These are phyloP conservation scores for Aleiodes testaceus DNA, from an alignment of 2,888 invertebrate species.

Conservation along the genomic window DNA sequence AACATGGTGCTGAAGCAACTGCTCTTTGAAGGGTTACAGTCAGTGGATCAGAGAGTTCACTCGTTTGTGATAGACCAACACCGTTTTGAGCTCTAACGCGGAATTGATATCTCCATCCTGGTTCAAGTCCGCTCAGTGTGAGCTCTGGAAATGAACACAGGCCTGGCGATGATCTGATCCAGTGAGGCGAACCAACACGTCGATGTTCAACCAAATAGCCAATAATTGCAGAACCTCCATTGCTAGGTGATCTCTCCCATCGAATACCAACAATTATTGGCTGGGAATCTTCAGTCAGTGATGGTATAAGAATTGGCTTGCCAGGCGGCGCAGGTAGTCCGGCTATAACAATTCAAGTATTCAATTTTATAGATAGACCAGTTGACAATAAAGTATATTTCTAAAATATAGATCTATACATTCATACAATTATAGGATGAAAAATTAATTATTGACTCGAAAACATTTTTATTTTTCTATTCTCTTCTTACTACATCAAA, in stretches of 20 bases:
- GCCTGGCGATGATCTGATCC: slow-evolving; percentile 86
- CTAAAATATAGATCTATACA: background rate
- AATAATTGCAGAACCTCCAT: slow-evolving; percentile 90
- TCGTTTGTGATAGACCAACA: slow-evolving; percentile 88
- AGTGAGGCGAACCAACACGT: slow-evolving; percentile 84
- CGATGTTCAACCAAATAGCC: slow-evolving; percentile 89
- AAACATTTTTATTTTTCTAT: too few relatives aligned
- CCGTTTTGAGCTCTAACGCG: slow-evolving; percentile 94
- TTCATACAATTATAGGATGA: background rate
- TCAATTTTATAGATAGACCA: background rate
- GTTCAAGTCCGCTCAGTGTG: slow-evolving; percentile 86
- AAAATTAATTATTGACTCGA: too few relatives aligned
- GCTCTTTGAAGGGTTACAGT: slow-evolving; percentile 83
- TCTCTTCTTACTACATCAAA: too few relatives aligned
- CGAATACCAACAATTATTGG: slow-evolving; percentile 88
- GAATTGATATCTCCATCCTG: slow-evolving; percentile 92
- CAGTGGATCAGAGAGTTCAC: slow-evolving; percentile 90
- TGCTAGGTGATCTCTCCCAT: slow-evolving; percentile 87
- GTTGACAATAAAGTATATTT: background rate
- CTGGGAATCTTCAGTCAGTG: slow-evolving; percentile 79
- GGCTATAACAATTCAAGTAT: slow-evolving; percentile 64
- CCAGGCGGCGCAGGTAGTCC: slow-evolving; percentile 88
- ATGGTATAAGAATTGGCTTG: slow-evolving; percentile 85
- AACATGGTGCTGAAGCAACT: slow-evolving; percentile 82
- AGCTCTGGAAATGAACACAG: slow-evolving; percentile 83